These are phyloP conservation scores for Leucoptera coffeella DNA, from an alignment of 2,888 invertebrate genomes.

Conservation along the genomic window DNA sequence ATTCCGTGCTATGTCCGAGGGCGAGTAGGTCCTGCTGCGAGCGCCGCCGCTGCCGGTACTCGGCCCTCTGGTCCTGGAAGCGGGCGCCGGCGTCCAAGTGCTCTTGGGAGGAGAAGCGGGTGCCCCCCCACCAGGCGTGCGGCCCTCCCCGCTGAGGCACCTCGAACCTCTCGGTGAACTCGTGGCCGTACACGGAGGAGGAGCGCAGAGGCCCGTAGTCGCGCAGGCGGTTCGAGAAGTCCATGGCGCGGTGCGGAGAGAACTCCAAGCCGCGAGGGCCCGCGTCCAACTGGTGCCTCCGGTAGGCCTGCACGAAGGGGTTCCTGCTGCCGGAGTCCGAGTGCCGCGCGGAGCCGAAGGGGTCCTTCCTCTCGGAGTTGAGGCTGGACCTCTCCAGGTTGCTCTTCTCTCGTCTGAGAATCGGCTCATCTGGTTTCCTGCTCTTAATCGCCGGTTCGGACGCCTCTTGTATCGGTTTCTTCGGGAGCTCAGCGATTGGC, in stretches of 20 bases:
- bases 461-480: constrained; percentile 30
- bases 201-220: constrained; percentile 41
- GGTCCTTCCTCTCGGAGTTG: too few species aligned
- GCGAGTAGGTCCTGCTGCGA: constrained; percentile 45
- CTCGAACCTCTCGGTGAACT: constrained; percentile 35
- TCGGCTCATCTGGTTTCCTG: constrained; percentile 10
- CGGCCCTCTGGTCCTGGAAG: constrained; percentile 36
- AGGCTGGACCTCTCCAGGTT: too few species aligned
- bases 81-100: constrained; percentile 36
- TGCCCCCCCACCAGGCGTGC: constrained; percentile 25
- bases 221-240: constrained; percentile 30
- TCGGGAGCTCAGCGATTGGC: too few species aligned
- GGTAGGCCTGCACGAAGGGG: constrained; percentile 35
- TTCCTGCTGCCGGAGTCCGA: constrained; percentile 27
- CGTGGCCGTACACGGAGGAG: constrained; percentile 42
- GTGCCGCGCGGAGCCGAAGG: too few species aligned
- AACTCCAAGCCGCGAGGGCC: constrained; percentile 41
- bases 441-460: constrained; percentile 15
- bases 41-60: constrained; percentile 37
- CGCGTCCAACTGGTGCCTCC: constrained; percentile 38
- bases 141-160: too few species aligned
- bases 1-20: constrained; percentile 31
- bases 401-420: constrained; percentile 27
- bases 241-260: constrained; percentile 35
- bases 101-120: constrained; percentile 44